Conservation (phyloP, 2,888 invertebrate species). For the Liodrosophila aerea region DNA sequence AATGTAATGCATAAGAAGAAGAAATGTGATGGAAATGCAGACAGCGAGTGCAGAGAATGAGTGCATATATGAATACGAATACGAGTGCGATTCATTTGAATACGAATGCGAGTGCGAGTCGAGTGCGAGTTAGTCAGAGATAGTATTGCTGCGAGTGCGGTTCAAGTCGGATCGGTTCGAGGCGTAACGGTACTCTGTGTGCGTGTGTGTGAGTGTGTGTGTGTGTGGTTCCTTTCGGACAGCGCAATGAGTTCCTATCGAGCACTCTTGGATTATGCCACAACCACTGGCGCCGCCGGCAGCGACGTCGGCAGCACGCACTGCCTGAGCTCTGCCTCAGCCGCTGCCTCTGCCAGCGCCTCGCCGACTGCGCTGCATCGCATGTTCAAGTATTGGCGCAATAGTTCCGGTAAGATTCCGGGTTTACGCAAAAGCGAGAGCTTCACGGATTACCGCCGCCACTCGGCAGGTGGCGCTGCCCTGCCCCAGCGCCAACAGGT, state of each 20-base stretch:
- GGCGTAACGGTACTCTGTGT: background rate
- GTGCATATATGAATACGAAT: conserved; percentile 1
- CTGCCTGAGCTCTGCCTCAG: background rate
- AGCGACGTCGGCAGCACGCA: background rate
- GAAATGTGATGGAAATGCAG: conserved; percentile 11
- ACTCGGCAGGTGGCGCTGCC: conserved; percentile 31
- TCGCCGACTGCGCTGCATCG: conserved; percentile 67
- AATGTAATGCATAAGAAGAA: conserved; percentile 6
- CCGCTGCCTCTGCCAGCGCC: background rate
- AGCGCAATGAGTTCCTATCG: conserved; percentile 75
- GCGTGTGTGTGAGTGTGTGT: no score
- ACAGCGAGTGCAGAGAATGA: conserved; percentile 9
- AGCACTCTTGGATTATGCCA: conserved; percentile 52
- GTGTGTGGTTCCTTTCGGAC: no score
- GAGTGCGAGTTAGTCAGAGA: conserved; percentile 2
- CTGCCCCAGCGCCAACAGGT: conserved; percentile 8
- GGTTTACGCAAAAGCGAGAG: conserved; percentile 74
- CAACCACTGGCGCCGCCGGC: background rate
- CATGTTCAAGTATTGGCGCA: conserved; percentile 78
- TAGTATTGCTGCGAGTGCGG: conserved; percentile 2
- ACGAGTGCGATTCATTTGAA: conserved; percentile 27
- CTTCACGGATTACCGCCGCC: conserved; percentile 71
- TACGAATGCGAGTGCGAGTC: conserved; percentile 15
- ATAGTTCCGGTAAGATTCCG: conserved; percentile 65
- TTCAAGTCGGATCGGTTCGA: background rate